Conservation (phyloP, 2,113 vertebrate genomes). For the Larimichthys crocea region DNA sequence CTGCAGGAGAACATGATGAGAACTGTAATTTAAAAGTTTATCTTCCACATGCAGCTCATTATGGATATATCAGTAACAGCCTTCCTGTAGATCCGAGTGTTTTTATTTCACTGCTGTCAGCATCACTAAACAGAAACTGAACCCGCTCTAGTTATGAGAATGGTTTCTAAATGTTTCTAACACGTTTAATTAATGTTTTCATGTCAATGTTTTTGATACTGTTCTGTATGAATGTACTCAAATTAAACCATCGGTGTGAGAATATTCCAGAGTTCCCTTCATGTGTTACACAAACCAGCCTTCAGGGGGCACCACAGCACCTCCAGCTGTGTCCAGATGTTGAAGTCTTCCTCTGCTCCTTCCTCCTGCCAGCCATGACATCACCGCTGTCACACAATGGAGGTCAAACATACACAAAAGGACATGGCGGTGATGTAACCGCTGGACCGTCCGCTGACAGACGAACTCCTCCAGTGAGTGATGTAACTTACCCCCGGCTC, state of each 20-base stretch:
- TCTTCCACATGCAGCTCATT: neutral
- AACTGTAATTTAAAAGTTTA: neutral
- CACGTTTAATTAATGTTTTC: slow-evolving; percentile 24
- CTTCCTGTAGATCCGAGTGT: neutral
- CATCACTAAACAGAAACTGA: neutral
- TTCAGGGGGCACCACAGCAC: slow-evolving; percentile 29
- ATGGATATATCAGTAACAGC: neutral
- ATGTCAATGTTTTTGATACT: slow-evolving; percentile 23
- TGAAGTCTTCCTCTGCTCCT: neutral
- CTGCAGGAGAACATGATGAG: neutral
- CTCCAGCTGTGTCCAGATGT: neutral
- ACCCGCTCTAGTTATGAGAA: neutral
- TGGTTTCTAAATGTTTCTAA: slow-evolving; percentile 13
- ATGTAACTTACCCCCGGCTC: slow-evolving; percentile 26
- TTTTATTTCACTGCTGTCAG: neutral
- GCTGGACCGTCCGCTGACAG: slow-evolving; percentile 23
- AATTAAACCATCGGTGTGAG: slow-evolving; percentile 49
- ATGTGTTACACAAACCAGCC: neutral
- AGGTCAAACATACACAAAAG: slow-evolving; percentile 33
- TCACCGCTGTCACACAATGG: slow-evolving; percentile 52
- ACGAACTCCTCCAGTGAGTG: slow-evolving; percentile 44
- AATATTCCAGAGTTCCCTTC: neutral
- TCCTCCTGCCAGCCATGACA: slow-evolving; percentile 55
- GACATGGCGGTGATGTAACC: slow-evolving; percentile 55
- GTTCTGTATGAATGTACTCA: slow-evolving; percentile 7